Base-by-base conservation (phyloP, 2,113 vertebrate species). In the Colius striatus region DNA sequence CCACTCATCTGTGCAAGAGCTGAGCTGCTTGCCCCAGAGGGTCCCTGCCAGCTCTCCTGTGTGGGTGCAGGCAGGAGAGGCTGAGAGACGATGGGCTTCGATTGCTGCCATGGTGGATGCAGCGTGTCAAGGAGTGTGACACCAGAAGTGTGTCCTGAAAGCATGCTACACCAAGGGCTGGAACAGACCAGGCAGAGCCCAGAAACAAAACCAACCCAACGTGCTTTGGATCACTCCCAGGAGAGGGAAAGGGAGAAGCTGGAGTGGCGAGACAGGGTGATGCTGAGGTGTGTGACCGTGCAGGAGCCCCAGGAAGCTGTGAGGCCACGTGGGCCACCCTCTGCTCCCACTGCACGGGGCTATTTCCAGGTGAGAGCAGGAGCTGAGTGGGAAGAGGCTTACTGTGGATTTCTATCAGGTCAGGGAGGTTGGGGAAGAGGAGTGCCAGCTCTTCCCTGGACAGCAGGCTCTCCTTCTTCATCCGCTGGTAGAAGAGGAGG, bases 391-490 rank as follows among this genome's bases (percentile, higher is more conserved):
- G 8, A 23, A 23, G n/a, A 12, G 47, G 92, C 98, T 98, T 65
- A 99, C 99, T 98, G 88, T 99, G 99, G 65, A 99, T 98, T 53
- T 99, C 98, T 11, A 99, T 98, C 82, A 99, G 98, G 36, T 99
- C 98, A 0, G 98, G 98, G 75, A 99, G 98, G 96, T 99, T 99
- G 48, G 99, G 99, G 95, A 99, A 99, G 95, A 99, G 98, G 67
- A 98, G 98, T 8, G 97, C 97, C 91, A 99, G 98, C 95, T 99
- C 99, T 1, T 99, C 99, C 0, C 97, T 88, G 50, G 97, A 97
- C 83, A 99, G 95, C 53, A 99, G 97, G n/a, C 91, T 96, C 89
- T 98, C 97, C 72, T 97, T 97, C 94, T 97, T 97, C 98, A 99
- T 97, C 84, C 98, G 98, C 96, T 99, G 98, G 96, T 98, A 99